A percentile compares a stretch with the other conserved stretches of the same genome.
phyloP scores from a whole-genome alignment of 2,113 vertebrate species.

The Aphyosemion australe region DNA sequence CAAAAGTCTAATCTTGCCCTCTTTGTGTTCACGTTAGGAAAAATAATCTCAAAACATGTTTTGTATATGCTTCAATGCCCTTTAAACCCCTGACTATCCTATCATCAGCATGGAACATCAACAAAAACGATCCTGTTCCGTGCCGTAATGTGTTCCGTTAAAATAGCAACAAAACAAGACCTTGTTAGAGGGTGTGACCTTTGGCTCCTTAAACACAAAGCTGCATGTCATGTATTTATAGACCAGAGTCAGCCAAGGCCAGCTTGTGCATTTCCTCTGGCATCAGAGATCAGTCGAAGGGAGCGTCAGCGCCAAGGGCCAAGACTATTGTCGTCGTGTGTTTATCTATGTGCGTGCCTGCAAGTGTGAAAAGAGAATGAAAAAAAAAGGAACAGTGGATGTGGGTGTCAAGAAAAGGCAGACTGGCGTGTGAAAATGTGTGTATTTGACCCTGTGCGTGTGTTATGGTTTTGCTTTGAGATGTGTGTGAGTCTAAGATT shows the following conservation, averaged over 20 bases:
- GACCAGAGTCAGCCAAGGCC: slow-evolving; percentile 51
- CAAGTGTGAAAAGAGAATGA: slow-evolving; percentile 47
- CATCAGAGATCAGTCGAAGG: slow-evolving; percentile 40
- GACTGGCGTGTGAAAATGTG: slow-evolving; percentile 54
- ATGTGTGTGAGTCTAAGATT: slow-evolving; percentile 51
- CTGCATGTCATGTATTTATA: slow-evolving; percentile 60
- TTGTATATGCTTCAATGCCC: too few species aligned
- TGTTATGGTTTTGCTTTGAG: slow-evolving; percentile 55
- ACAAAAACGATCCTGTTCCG: too few species aligned
- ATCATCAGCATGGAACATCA: too few species aligned
- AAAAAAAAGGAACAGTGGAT: slow-evolving; percentile 34
- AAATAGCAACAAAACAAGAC: slow-evolving; percentile 19
- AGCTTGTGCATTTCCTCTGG: slow-evolving; percentile 51
- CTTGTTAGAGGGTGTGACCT: slow-evolving; percentile 21
- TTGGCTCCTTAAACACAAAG: slow-evolving; percentile 25
- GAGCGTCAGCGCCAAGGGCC: slow-evolving; percentile 26
- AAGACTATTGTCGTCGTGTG: slow-evolving; percentile 18
- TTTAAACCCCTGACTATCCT: not conserved
- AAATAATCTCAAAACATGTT: too few species aligned
- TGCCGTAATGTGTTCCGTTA: not conserved
- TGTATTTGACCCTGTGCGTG: slow-evolving; percentile 42
- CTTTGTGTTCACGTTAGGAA: too few species aligned
- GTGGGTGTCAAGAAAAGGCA: slow-evolving; percentile 34
- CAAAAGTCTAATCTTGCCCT: too few species aligned
- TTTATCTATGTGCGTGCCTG: slow-evolving; percentile 21